phyloP scores from a whole-genome alignment of 2,113 vertebrate species.

The Megalops atlanticus region DNA sequence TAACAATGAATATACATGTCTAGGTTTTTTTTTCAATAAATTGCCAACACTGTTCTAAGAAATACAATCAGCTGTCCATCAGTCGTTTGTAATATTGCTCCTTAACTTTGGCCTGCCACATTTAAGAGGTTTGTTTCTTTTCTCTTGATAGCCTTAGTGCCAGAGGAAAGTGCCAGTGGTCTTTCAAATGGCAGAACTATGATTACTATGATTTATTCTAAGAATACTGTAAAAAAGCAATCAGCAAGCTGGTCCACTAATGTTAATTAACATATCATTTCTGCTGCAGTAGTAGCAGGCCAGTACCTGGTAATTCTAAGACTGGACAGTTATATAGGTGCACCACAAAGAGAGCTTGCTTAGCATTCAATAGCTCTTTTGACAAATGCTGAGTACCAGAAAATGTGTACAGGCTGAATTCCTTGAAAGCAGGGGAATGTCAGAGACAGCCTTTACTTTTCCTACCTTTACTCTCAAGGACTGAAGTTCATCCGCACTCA shows the following conservation, averaged over 20 bases:
- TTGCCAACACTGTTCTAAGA: no score
- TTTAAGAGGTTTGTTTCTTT: no score
- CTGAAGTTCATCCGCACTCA: no score
- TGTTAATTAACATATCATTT: background rate
- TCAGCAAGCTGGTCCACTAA: background rate
- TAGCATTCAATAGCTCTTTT: background rate
- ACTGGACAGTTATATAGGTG: background rate
- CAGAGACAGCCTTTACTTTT: no score
- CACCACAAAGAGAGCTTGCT: background rate
- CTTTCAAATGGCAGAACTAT: background rate
- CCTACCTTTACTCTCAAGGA: no score
- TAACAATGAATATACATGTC: no score
- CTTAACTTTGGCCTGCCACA: no score
- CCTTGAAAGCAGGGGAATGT: background rate
- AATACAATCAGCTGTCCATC: no score
- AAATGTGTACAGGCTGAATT: no score
- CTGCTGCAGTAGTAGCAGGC: background rate
- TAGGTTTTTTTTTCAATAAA: no score
- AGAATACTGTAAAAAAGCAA: background rate
- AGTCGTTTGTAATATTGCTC: no score
- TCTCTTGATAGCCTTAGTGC: background rate
- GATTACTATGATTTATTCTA: background rate
- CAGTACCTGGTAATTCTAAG: background rate
- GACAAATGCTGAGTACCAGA: no score
- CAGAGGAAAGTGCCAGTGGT: background rate